Base-by-base conservation (phyloP, 1,140 invertebrate genomes). In the Acromyrmex echinatior region DNA sequence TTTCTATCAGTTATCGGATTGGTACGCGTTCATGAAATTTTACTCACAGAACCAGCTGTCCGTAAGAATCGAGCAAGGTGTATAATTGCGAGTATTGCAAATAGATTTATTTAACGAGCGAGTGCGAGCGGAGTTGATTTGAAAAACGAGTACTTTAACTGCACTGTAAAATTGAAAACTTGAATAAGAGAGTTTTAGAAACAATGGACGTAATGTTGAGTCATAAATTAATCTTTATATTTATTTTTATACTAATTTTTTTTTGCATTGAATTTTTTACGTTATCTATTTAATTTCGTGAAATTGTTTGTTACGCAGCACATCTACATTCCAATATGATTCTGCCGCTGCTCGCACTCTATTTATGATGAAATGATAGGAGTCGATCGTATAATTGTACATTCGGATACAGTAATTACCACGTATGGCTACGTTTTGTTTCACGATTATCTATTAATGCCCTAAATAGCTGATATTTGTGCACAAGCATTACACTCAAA, bases 371-470 rank as follows among this genome's bases (percentile, higher is more conserved):
- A 86, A 88, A 88, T 86, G 71, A 88, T 71, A 53, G n/a, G 35
- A 86, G 77, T 65, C 49, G 66, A 78, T 79, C 49, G 51, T 28
- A 45, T 84, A 53, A 66, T 86, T 58, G 35, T 86, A 60, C 65
- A 51, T 60, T 76, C 28, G 45, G 25, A 79, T 86, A 79, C 66
- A 76, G 35, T 88, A 86, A 88, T 88, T 88, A 88, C 58, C 58
- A 58, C 82, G 74, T 62, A 86, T 31, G 56, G 65, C 56, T 56
- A 56, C 66, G 74, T 88, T 86, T 88, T 86, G 74, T 88, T 86
- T 63, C 66, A 51, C 84, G 76, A 88, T 88, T 88, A 88, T 86
- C 84, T 88, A 88, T 88, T 86, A 74, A 86, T 70, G 58, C 25
- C 25, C 77, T 21, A 80, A 88, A 88, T 74, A 63, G 84, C 39